Evolutionary conservation across 2,888 invertebrate species (phyloP).

Genomic region (Drosophila kuntzei): DNA sequence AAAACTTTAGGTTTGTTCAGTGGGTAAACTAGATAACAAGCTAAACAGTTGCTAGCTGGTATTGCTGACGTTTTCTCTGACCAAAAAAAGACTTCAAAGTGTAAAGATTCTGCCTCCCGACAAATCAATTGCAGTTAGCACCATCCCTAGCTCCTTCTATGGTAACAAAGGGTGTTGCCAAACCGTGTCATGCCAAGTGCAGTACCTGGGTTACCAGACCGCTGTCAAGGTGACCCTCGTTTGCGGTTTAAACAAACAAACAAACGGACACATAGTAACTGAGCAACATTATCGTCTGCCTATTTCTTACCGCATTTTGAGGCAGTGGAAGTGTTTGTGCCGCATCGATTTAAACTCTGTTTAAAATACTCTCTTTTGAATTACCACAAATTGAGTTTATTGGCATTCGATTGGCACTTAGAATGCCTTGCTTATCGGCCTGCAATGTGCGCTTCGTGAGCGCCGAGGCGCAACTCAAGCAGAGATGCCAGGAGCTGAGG

Average conservation of each 20-base stretch:
- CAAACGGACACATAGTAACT: constrained; percentile 41
- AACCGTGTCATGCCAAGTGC: constrained; percentile 42
- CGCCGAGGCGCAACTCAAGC: constrained; percentile 58
- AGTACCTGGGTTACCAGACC: constrained; percentile 46
- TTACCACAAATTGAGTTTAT: not conserved
- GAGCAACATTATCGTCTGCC: not conserved
- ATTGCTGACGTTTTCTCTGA: constrained; percentile 1
- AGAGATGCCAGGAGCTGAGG: constrained; percentile 59
- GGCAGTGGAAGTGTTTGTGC: constrained; percentile 26
- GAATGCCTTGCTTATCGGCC: constrained; percentile 80
- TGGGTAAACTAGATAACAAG: constrained; percentile 65
- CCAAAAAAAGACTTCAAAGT: constrained; percentile 2
- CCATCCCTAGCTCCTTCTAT: not conserved
- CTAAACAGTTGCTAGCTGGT: constrained; percentile 25
- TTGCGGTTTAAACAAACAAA: constrained; percentile 64
- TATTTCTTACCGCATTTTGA: constrained; percentile 7
- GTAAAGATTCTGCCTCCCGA: not conserved
- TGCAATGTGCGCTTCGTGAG: constrained; percentile 71
- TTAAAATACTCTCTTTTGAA: not conserved
- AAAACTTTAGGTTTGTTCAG: constrained; percentile 7
- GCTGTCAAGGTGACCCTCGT: constrained; percentile 66
- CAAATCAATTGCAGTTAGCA: constrained; percentile 38
- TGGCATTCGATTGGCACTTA: constrained; percentile 1
- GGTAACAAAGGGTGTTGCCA: constrained; percentile 41
- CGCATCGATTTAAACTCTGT: constrained; percentile 9